These are phyloP conservation scores for Aythya baeri DNA, from an alignment of 2,113 vertebrate genomes.

Conservation along the genomic window DNA sequence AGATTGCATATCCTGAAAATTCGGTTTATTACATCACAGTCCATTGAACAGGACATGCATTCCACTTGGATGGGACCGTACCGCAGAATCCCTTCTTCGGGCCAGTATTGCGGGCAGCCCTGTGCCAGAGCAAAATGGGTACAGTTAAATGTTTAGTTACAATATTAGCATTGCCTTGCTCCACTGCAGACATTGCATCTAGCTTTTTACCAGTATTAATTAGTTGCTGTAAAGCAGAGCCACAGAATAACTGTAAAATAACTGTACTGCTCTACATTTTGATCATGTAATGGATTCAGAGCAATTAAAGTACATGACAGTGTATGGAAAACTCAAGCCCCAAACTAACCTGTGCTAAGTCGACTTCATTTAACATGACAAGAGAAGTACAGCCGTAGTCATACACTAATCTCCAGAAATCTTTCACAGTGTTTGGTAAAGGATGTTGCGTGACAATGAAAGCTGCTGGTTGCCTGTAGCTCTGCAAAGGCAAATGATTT, in stretches of 20 bases:
- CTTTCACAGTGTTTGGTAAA: conserved; percentile 97
- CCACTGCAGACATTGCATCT: background rate
- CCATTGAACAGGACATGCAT: conserved; percentile 98
- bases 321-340: background rate
- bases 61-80: conserved; percentile 98
- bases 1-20: conserved; percentile 99
- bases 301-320: accelerated
- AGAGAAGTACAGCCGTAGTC: conserved; percentile 98
- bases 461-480: conserved; percentile 97
- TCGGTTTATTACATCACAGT: conserved; percentile 94
- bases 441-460: conserved; percentile 99
- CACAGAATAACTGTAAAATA: background rate
- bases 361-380: conserved; percentile 98
- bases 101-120: conserved; percentile 99
- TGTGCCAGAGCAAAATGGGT: conserved; percentile 61
- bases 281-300: background rate
- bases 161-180: background rate
- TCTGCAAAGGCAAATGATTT: conserved; percentile 78
- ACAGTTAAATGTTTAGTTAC: background rate
- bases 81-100: conserved; percentile 93
- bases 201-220: background rate
- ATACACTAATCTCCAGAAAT: conserved; percentile 99
- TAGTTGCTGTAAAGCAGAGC: background rate
- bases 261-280: background rate
- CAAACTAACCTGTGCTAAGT: conserved; percentile 91